Conservation (phyloP, 2,113 vertebrate species). For the Orthonyx spaldingii region DNA sequence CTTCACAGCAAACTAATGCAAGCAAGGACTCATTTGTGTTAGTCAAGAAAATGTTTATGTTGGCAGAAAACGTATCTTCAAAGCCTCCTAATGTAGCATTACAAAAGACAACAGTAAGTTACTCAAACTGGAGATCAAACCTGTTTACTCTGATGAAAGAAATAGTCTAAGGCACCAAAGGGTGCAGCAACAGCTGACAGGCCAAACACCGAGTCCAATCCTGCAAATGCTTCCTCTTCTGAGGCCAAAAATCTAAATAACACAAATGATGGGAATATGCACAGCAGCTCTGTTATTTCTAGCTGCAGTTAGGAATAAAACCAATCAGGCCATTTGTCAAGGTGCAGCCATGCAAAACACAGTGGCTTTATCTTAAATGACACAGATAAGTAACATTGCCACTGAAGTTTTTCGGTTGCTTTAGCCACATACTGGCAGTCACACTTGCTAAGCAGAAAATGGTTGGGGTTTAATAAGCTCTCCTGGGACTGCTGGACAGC, state of each 20-base stretch:
- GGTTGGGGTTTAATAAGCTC: background rate
- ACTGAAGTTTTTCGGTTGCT: background rate
- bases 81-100: slow-evolving; percentile 33
- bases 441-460: background rate
- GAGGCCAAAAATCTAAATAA: background rate
- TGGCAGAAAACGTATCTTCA: slow-evolving; percentile 48
- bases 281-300: slow-evolving; percentile 3
- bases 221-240: background rate
- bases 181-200: background rate
- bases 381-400: background rate
- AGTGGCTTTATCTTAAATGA: background rate
- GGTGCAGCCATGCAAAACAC: slow-evolving; percentile 13
- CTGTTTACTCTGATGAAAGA: slow-evolving; percentile 49
- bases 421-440: background rate
- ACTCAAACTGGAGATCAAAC: slow-evolving; percentile 38
- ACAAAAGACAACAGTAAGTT: slow-evolving; percentile 29
- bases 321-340: background rate
- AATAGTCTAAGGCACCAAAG: slow-evolving; percentile 12
- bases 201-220: background rate
- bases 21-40: slow-evolving; percentile 54
- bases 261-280: background rate
- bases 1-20: slow-evolving; percentile 19
- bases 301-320: background rate
- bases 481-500: background rate
- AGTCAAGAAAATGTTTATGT: slow-evolving; percentile 44